These are phyloP conservation scores for Eledona agricola DNA, from an alignment of 2,888 invertebrate genomes.

Conservation along the genomic window DNA sequence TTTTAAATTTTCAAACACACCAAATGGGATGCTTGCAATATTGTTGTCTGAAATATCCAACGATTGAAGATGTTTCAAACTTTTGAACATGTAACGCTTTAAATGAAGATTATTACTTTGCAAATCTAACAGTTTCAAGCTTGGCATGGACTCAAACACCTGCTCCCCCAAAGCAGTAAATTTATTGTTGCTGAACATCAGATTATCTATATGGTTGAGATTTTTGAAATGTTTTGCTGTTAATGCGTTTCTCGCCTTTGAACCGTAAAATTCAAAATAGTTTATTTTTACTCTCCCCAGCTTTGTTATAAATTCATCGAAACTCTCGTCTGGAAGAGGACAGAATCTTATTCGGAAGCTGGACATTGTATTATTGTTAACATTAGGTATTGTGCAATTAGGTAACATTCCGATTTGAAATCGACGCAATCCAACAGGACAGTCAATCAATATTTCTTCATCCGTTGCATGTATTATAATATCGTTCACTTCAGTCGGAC, in stretches of 20 bases:
- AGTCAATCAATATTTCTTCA: background rate
- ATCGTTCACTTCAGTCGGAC: background rate
- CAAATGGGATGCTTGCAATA: background rate
- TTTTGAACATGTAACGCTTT: conserved; percentile 2
- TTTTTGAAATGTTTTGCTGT: background rate
- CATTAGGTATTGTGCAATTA: too few species aligned
- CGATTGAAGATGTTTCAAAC: background rate
- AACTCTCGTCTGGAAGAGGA: background rate
- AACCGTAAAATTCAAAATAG: conserved; percentile 1
- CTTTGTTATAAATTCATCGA: background rate
- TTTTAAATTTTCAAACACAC: conserved; percentile 2
- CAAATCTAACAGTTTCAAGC: background rate
- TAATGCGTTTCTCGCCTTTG: background rate
- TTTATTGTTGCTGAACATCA: conserved; percentile 3
- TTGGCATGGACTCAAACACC: background rate
- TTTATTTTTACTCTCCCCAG: background rate
- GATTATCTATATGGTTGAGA: background rate
- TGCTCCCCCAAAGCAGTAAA: conserved; percentile 1
- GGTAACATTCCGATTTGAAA: too few species aligned
- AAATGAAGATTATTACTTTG: conserved; percentile 1
- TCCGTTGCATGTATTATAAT: background rate
- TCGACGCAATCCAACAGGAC: background rate
- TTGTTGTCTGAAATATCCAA: conserved; percentile 6
- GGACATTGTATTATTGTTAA: background rate
- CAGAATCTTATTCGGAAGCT: background rate